phyloP scores from a whole-genome alignment of 2,113 vertebrate genomes.

The Tinamus guttatus region DNA sequence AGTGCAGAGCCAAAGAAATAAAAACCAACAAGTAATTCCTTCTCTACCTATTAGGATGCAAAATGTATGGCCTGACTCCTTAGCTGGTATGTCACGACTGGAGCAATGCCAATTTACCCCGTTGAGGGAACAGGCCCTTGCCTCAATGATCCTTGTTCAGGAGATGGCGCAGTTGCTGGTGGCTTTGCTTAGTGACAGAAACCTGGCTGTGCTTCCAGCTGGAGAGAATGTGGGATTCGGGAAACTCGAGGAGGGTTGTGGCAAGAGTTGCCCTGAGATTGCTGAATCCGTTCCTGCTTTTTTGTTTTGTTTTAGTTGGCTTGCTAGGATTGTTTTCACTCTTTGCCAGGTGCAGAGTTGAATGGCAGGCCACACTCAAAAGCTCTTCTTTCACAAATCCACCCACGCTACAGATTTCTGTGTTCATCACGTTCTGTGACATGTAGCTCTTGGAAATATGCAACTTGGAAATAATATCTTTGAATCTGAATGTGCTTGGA shows the following conservation, averaged over 20 bases:
- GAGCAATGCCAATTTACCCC: background rate
- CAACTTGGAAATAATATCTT: slow-evolving; percentile 53
- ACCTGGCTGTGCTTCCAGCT: slow-evolving; percentile 54
- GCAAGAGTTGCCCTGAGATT: slow-evolving; percentile 69
- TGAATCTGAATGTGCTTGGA: slow-evolving; percentile 50
- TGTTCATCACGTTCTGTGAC: slow-evolving; percentile 70
- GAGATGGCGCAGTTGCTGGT: background rate
- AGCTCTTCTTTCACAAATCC: slow-evolving; percentile 74
- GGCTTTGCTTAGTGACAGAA: slow-evolving; percentile 62
- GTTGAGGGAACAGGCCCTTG: background rate
- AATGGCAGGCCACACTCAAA: slow-evolving; percentile 75
- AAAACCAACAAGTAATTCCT: background rate
- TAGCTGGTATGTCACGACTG: background rate
- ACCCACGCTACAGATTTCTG: slow-evolving; percentile 70
- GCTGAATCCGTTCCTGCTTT: slow-evolving; percentile 66
- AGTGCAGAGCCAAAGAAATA: background rate
- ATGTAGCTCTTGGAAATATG: slow-evolving; percentile 65
- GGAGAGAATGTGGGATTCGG: slow-evolving; percentile 17
- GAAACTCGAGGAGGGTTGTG: slow-evolving; percentile 61
- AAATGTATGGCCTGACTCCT: background rate
- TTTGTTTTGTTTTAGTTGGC: slow-evolving; percentile 74
- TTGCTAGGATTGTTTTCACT: slow-evolving; percentile 60
- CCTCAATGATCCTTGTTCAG: background rate
- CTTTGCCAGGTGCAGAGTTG: slow-evolving; percentile 76
- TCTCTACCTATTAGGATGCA: slow-evolving; percentile 4